Evolutionary conservation across 2,797 vertebrate species (phyloP).

Genomic region (Oryzias sinensis): DNA sequence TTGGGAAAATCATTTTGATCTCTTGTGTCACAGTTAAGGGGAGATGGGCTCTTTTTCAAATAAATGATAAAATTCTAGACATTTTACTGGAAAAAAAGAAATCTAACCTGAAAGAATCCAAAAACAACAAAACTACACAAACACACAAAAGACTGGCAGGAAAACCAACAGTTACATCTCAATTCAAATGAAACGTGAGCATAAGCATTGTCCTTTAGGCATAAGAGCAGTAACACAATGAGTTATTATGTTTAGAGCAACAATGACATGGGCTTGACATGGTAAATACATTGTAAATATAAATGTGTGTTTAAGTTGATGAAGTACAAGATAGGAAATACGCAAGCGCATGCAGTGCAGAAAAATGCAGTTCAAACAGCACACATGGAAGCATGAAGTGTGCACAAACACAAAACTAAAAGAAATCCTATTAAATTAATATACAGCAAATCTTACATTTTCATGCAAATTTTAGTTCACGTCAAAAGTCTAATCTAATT

Average conservation of each 20-base stretch:
- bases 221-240: slow-evolving; percentile 12
- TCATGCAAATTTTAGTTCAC: slow-evolving; percentile 29
- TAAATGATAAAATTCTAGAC: too few species aligned
- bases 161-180: slow-evolving; percentile 12
- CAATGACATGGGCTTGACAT: slow-evolving; percentile 12
- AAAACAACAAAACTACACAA: slow-evolving; percentile 1
- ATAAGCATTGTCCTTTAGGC: slow-evolving; percentile 13
- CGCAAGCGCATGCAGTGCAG: slow-evolving; percentile 7
- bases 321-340: slow-evolving; percentile 37
- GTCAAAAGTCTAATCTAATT: slow-evolving; percentile 41
- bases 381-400: slow-evolving; percentile 20
- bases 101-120: slow-evolving; percentile 18
- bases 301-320: slow-evolving; percentile 25
- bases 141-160: slow-evolving; percentile 23
- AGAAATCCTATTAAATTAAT: slow-evolving; percentile 46
- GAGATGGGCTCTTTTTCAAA: neutral
- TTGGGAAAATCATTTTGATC: neutral
- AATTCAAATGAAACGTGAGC: slow-evolving; percentile 21
- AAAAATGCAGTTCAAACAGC: slow-evolving; percentile 23
- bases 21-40: neutral
- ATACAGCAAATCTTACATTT: slow-evolving; percentile 20
- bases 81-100: neutral
- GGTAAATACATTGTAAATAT: slow-evolving; percentile 20
- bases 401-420: slow-evolving; percentile 17
- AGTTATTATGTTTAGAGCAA: slow-evolving; percentile 21